Conservation (phyloP, 2,113 vertebrate species). For the Elaphurus davidianus region DNA sequence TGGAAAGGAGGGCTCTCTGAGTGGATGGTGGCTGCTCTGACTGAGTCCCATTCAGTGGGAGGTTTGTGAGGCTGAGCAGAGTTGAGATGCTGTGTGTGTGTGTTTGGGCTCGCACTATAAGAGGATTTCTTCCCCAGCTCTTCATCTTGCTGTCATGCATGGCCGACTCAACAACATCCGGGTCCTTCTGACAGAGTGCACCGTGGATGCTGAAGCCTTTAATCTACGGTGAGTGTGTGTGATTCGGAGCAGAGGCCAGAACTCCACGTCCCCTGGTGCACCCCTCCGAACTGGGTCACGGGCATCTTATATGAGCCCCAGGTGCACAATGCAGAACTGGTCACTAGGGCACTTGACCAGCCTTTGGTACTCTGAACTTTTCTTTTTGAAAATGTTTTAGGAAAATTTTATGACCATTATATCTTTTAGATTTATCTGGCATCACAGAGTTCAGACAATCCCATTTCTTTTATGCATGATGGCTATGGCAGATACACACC, state of each 20-base stretch:
- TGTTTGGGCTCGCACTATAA: background rate
- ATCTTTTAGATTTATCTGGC: background rate
- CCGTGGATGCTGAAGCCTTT: constrained; percentile 96
- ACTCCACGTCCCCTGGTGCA: background rate
- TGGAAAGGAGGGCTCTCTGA: background rate
- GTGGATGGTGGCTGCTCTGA: background rate
- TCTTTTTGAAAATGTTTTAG: background rate
- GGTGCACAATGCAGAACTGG: background rate
- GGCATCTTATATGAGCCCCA: background rate
- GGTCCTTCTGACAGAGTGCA: constrained; percentile 95
- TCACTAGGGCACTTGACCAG: background rate
- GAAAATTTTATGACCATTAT: background rate
- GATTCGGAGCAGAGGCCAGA: background rate
- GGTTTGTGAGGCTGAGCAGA: background rate
- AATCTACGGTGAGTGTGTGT: constrained; percentile 89
- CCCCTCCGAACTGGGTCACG: background rate
- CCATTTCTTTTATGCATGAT: background rate
- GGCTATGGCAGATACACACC: background rate
- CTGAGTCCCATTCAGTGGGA: background rate
- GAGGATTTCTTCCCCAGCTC: constrained; percentile 81
- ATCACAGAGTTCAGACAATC: background rate
- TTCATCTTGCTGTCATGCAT: constrained; percentile 98
- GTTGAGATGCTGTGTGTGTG: background rate
- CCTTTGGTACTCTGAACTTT: background rate
- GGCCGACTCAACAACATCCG: constrained; percentile 96